phyloP scores from a whole-genome alignment of 2,888 invertebrate genomes.

The Drosophila formosana region DNA sequence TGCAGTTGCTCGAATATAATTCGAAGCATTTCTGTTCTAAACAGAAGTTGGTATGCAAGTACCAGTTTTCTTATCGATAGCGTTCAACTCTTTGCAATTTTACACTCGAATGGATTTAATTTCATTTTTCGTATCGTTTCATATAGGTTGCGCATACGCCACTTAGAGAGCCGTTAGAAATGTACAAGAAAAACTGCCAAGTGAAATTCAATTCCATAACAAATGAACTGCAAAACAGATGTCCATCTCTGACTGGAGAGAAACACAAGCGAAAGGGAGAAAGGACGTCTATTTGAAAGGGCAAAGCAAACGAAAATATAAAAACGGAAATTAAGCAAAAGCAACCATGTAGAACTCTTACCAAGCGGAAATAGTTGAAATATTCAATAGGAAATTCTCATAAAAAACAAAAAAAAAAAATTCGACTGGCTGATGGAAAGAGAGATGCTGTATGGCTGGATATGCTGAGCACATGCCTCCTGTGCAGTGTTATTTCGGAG shows the following conservation, averaged over 20 bases:
- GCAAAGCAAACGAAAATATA: slow-evolving; percentile 37
- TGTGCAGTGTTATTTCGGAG: slow-evolving; percentile 2
- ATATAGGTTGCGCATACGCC: slow-evolving; percentile 65
- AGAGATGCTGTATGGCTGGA: neutral
- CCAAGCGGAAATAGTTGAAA: slow-evolving; percentile 65
- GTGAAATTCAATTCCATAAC: slow-evolving; percentile 72
- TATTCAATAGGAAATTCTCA: slow-evolving; percentile 63
- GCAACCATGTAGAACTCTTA: slow-evolving; percentile 53
- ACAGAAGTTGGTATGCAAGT: neutral
- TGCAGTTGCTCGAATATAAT: no score
- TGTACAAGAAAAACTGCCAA: slow-evolving; percentile 40
- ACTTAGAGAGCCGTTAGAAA: slow-evolving; percentile 44
- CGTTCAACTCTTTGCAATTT: slow-evolving; percentile 60
- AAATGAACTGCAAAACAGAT: slow-evolving; percentile 76
- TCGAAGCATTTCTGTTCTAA: slow-evolving; percentile 1
- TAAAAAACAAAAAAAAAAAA: slow-evolving; percentile 12
- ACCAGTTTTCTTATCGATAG: slow-evolving; percentile 9
- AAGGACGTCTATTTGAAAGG: slow-evolving; percentile 20
- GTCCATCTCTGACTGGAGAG: slow-evolving; percentile 51
- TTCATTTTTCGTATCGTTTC: slow-evolving; percentile 52
- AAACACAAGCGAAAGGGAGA: slow-evolving; percentile 13
- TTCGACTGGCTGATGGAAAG: slow-evolving; percentile 1
- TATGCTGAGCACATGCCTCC: neutral
- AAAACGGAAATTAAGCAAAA: slow-evolving; percentile 74
- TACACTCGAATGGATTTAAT: slow-evolving; percentile 67